Percentiles rank a stretch among this genome's conserved stretches.
Evolutionary conservation across 2,888 invertebrate genomes (phyloP).

Genomic region (Xylocampa areola): DNA sequence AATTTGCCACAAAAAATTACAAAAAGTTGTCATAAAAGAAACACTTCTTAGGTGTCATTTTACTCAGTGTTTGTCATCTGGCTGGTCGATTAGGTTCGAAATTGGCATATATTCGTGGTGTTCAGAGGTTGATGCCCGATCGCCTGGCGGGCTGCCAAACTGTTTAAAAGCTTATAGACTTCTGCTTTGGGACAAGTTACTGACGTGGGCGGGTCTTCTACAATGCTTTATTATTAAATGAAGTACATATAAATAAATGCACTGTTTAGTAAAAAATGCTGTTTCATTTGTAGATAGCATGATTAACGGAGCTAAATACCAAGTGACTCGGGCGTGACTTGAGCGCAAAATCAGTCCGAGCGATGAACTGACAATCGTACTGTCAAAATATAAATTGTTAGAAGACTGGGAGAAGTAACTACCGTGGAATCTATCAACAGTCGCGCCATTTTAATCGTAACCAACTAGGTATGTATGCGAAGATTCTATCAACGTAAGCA

Average conservation of each 20-base stretch:
- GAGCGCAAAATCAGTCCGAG: slow-evolving; percentile 20
- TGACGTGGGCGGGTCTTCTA: slow-evolving; percentile 48
- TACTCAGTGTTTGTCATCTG: slow-evolving; percentile 61
- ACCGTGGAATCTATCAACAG: no score
- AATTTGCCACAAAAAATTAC: slow-evolving; percentile 51
- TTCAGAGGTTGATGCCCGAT: slow-evolving; percentile 79
- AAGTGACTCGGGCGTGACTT: slow-evolving; percentile 12
- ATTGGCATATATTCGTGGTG: slow-evolving; percentile 65
- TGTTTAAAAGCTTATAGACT: slow-evolving; percentile 76
- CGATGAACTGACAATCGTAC: slow-evolving; percentile 5
- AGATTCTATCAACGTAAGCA: no score
- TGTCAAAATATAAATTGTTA: slow-evolving; percentile 5
- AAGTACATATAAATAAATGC: no score
- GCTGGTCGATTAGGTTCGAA: slow-evolving; percentile 57
- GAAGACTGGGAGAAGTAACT: no score
- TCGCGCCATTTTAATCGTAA: not conserved
- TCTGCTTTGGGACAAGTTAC: slow-evolving; percentile 58
- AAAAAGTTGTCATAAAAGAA: slow-evolving; percentile 53
- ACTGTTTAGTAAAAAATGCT: no score
- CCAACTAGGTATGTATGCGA: not conserved
- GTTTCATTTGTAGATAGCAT: no score
- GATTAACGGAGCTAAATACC: slow-evolving; percentile 26
- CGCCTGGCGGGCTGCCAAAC: slow-evolving; percentile 78
- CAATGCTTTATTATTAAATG: slow-evolving; percentile 32
- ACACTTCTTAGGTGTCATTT: slow-evolving; percentile 56